Evolutionary conservation across 2,113 vertebrate genomes (phyloP).

Genomic region (Typhlomys cinereus): DNA sequence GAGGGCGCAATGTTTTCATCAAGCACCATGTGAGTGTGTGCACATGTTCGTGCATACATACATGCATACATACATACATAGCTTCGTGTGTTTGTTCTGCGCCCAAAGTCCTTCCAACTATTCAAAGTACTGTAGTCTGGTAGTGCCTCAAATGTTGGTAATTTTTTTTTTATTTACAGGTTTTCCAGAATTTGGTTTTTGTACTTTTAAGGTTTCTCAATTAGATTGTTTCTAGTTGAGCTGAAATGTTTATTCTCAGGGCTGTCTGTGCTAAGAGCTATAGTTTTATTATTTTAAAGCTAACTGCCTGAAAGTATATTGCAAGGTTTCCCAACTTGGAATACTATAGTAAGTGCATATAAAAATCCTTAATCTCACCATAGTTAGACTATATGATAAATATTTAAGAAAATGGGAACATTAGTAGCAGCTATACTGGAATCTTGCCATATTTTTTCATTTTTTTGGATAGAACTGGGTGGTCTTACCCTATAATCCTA

Average conservation of each 20-base stretch:
- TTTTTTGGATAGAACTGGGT: conserved; percentile 35
- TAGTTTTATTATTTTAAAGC: conserved; percentile 82
- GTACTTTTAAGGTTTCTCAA: conserved; percentile 79
- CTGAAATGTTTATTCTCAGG: conserved; percentile 87
- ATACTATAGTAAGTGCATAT: conserved; percentile 53
- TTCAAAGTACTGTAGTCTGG: conserved; percentile 84
- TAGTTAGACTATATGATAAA: conserved; percentile 43
- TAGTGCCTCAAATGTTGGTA: conserved; percentile 83
- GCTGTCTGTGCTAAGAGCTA: conserved; percentile 85
- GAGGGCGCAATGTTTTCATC: conserved; percentile 73
- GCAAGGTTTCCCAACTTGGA: conserved; percentile 80
- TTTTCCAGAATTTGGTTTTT: conserved; percentile 83
- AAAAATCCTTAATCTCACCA: conserved; percentile 54
- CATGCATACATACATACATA: background rate
- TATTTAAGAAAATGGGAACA: conserved; percentile 26
- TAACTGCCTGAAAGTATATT: conserved; percentile 81
- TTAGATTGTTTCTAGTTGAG: conserved; percentile 85
- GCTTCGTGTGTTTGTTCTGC: conserved; percentile 67
- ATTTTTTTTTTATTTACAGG: conserved; percentile 76
- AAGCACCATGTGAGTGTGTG: conserved; percentile 42
- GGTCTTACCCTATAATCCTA: conserved; percentile 34
- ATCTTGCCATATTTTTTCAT: conserved; percentile 57
- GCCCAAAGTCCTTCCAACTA: conserved; percentile 67
- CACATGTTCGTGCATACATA: too few species aligned
- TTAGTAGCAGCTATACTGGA: conserved; percentile 32